These are phyloP conservation scores for Leucoptera coffeella DNA, from an alignment of 2,888 invertebrate species.

Conservation along the genomic window DNA sequence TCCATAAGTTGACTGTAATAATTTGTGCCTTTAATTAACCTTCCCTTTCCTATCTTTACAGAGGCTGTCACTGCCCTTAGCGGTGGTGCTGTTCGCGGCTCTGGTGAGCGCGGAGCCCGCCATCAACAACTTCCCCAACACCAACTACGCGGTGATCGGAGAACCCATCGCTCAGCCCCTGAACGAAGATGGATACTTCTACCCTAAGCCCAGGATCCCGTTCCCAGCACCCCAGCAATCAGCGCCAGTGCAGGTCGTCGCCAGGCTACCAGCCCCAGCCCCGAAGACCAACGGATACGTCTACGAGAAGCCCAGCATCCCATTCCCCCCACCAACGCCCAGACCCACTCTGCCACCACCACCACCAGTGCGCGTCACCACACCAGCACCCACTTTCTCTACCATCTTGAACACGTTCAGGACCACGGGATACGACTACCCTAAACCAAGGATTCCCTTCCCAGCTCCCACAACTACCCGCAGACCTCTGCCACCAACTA, in stretches of 20 bases:
- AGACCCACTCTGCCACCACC: constrained; percentile 8
- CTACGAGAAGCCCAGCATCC: neutral
- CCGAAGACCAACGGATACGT: constrained; percentile 3
- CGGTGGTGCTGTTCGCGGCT: constrained; percentile 36
- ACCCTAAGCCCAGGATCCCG: constrained; percentile 33
- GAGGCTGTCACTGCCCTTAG: constrained; percentile 43
- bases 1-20: too few species aligned
- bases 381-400: constrained; percentile 4
- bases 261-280: constrained; percentile 1
- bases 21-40: too few species aligned
- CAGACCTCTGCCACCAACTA: constrained; percentile 8
- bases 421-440: constrained; percentile 4
- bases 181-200: constrained; percentile 43
- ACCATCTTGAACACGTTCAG: constrained; percentile 4
- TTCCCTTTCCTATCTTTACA: too few species aligned
- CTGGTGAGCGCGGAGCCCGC: constrained; percentile 31
- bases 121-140: constrained; percentile 22
- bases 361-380: constrained; percentile 7
- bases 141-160: constrained; percentile 35
- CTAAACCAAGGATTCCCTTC: constrained; percentile 6
- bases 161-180: constrained; percentile 25
- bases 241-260: constrained; percentile 1
- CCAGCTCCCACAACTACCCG: constrained; percentile 6
- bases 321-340: constrained; percentile 7
- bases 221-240: constrained; percentile 17